These are phyloP conservation scores for Myodes glareolus DNA, from an alignment of 2,113 vertebrate species.

Conservation along the genomic window DNA sequence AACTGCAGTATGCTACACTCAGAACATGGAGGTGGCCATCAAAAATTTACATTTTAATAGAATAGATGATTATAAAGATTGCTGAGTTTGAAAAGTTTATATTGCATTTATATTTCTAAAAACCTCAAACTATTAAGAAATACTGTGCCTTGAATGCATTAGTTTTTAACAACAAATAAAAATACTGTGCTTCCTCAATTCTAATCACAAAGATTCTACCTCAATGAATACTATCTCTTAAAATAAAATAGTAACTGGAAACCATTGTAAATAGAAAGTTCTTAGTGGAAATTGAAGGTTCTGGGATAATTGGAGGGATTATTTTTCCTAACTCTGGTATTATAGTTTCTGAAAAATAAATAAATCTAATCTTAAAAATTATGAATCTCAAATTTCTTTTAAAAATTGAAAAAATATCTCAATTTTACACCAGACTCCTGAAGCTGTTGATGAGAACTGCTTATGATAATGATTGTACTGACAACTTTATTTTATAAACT, in stretches of 20 bases:
- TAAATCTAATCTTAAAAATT: not conserved
- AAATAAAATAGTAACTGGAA: conserved; percentile 34
- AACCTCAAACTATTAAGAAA: not conserved
- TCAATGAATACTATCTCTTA: not conserved
- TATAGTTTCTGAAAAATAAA: not conserved
- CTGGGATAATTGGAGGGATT: not conserved
- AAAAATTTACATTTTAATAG: not conserved
- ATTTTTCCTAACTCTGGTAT: not conserved
- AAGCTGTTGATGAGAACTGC: conserved; percentile 50
- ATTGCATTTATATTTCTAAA: not conserved
- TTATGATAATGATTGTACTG: not conserved
- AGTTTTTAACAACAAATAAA: not conserved
- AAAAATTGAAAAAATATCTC: not conserved
- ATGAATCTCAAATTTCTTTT: no score
- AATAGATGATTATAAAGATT: not conserved
- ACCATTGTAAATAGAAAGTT: not conserved
- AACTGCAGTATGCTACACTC: not conserved
- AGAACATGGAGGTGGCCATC: not conserved
- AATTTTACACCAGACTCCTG: not conserved
- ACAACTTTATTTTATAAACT: not conserved
- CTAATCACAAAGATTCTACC: not conserved
- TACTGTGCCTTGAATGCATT: not conserved
- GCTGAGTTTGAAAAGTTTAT: not conserved
- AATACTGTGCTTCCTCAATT: not conserved
- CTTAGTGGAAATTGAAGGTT: not conserved